Evolutionary conservation across 2,113 vertebrate genomes (phyloP).

Genomic region (Protobothrops mucrosquamatus): DNA sequence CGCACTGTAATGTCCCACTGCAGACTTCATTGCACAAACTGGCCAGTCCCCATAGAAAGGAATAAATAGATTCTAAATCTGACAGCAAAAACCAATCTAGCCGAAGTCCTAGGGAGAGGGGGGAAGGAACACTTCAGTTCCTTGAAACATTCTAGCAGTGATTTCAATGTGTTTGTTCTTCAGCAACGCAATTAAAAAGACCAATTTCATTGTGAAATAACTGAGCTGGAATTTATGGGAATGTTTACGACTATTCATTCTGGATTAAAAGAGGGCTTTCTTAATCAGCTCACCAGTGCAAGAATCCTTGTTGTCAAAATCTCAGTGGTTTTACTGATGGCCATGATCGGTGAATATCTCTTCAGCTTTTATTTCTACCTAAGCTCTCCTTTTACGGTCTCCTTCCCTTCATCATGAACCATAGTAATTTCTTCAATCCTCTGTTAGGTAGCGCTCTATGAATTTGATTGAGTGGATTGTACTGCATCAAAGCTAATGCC

Average conservation of each 20-base stretch:
- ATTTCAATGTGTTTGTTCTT: background rate
- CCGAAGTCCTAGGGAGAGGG: fast-evolving
- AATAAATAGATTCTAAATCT: background rate
- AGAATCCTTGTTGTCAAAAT: background rate
- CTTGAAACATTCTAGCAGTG: background rate
- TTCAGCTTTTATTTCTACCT: background rate
- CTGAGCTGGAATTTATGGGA: background rate
- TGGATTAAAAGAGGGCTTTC: background rate
- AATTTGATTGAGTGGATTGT: background rate
- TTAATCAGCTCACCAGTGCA: background rate
- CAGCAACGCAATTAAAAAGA: background rate
- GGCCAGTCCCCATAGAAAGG: background rate
- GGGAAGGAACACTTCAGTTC: background rate
- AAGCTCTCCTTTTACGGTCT: background rate
- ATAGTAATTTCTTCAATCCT: background rate
- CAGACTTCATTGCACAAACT: background rate
- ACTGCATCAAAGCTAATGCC: background rate
- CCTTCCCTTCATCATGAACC: background rate
- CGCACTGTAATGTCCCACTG: background rate
- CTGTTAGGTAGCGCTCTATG: background rate
- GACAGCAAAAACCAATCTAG: background rate
- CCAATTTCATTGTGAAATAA: background rate
- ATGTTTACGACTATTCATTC: background rate
- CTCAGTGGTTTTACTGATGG: background rate
- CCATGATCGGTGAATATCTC: background rate